Percentiles rank a stretch among this genome's conserved stretches.
These are phyloP conservation scores for Helicoverpa zea DNA, from an alignment of 1,140 invertebrate genomes.

Conservation along the genomic window DNA sequence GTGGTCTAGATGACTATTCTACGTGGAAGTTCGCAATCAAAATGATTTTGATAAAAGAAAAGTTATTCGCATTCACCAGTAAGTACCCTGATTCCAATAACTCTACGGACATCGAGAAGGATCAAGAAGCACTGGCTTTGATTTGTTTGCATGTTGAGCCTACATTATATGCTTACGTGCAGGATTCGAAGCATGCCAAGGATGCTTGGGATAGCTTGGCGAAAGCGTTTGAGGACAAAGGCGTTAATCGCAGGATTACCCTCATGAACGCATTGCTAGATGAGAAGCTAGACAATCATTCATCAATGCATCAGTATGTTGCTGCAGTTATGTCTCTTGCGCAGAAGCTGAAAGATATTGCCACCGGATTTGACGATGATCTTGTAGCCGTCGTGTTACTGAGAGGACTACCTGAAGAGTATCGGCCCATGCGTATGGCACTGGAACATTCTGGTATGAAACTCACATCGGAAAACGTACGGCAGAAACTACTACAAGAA, in stretches of 20 bases:
- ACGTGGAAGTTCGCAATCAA: not conserved
- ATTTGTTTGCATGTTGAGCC: constrained; percentile 4
- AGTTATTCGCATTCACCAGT: not conserved
- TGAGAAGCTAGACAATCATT: not conserved
- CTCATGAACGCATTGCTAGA: constrained; percentile 7
- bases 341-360: not conserved
- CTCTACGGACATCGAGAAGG: not conserved
- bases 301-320: not conserved
- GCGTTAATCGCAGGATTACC: not conserved
- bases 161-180: not conserved
- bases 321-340: not conserved
- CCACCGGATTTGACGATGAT: constrained; percentile 1
- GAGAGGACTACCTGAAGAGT: constrained; percentile 8
- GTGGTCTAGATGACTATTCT: not conserved
- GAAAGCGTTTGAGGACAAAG: constrained; percentile 1
- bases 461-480: not conserved
- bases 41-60: not conserved
- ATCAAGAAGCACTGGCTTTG: not conserved
- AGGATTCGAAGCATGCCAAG: not conserved
- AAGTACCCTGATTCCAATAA: not conserved
- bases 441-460: not conserved
- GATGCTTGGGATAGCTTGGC: not conserved
- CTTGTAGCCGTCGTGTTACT: not conserved
- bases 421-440: not conserved
- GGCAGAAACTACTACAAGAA: not conserved